Conservation (phyloP, 2,797 vertebrate genomes). For the Glyptemys insculpta region DNA sequence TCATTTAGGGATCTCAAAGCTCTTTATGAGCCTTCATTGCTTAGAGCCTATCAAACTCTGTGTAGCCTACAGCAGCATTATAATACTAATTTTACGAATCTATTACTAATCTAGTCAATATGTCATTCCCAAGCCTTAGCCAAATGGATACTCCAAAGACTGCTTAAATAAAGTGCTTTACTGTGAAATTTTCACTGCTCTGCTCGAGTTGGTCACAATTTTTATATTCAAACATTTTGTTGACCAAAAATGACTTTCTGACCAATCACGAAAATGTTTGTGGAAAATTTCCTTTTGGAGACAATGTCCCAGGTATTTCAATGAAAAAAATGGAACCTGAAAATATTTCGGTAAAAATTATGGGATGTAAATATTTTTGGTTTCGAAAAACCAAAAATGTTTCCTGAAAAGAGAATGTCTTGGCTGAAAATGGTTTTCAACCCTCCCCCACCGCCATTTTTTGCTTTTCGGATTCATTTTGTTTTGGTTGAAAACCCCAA, state of each 20-base stretch:
- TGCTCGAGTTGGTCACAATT: too few species aligned
- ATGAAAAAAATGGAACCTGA: rapidly evolving
- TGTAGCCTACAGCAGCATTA: too few species aligned
- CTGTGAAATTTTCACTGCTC: background rate
- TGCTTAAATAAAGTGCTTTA: background rate
- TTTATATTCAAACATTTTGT: background rate
- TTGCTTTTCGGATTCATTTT: background rate
- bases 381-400: background rate
- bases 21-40: background rate
- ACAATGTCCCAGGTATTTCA: background rate
- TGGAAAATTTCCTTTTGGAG: background rate
- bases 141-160: background rate
- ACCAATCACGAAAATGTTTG: background rate
- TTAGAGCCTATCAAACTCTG: background rate
- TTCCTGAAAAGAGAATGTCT: background rate
- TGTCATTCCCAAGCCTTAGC: background rate
- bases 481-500: background rate
- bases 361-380: background rate
- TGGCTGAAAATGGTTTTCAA: background rate
- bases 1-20: background rate
- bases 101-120: background rate
- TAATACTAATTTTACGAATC: background rate
- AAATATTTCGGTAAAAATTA: background rate
- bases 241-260: background rate
- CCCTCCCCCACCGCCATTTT: background rate